These are phyloP conservation scores for Saccostrea echinata DNA, from an alignment of 1,140 invertebrate species.

Conservation along the genomic window DNA sequence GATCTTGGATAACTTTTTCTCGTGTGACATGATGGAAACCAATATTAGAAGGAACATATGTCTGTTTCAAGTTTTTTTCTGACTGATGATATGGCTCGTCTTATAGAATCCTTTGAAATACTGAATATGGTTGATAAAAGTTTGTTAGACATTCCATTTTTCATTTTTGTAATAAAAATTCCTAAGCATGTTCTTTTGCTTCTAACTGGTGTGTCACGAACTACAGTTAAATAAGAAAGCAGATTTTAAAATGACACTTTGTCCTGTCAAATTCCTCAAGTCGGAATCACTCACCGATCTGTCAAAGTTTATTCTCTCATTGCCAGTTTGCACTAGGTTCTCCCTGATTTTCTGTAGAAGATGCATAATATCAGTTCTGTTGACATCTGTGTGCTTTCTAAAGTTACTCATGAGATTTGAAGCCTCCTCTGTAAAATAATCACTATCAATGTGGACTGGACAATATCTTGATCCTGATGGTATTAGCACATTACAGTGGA, in stretches of 20 bases:
- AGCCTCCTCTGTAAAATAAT: too few species aligned
- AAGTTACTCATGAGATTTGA: too few species aligned
- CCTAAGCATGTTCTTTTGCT: background rate
- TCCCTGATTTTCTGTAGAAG: too few species aligned
- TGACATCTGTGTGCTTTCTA: too few species aligned
- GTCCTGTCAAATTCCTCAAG: too few species aligned
- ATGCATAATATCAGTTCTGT: too few species aligned
- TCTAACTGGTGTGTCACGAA: too few species aligned
- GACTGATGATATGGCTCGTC: conserved; percentile 5
- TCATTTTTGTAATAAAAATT: background rate
- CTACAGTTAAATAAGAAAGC: too few species aligned
- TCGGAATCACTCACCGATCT: too few species aligned
- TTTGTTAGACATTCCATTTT: background rate
- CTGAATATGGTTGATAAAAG: background rate
- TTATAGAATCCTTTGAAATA: background rate
- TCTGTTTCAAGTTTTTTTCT: background rate
- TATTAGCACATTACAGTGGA: background rate
- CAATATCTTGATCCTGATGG: background rate
- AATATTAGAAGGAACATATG: conserved; percentile 9
- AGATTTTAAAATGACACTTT: too few species aligned
- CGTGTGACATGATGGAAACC: background rate
- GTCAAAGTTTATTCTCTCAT: too few species aligned
- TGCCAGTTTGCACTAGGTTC: too few species aligned
- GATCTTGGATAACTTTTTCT: background rate
- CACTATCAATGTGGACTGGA: background rate